Evolutionary conservation across 2,797 vertebrate genomes (phyloP), one percentile per base, ranked within the genome.

Genomic region (Rhabdophis nuchalis): DNA sequence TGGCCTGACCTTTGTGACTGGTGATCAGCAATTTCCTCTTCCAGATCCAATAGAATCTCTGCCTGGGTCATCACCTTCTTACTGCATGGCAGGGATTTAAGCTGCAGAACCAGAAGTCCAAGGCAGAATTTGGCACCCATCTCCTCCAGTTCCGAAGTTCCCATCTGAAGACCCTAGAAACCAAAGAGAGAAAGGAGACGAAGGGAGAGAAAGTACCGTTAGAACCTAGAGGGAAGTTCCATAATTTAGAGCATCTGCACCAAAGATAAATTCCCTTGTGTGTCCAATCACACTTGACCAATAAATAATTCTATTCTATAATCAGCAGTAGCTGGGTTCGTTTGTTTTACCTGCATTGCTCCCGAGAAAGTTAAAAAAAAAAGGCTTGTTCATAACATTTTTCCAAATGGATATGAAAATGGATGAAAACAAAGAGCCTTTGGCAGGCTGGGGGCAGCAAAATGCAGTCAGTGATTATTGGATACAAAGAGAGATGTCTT

Each of bases 91-190:
- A 96, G 58, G 0, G 96, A 96, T 93, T 98, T 98, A 86, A 97
- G 98, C 82, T 97, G 97, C 89, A 99, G 94, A 61, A 98, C 96
- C 64, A 99, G 96, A 82, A 99, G 97, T 90, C 98, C 98, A 91
- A 98, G 97, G 96, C 99, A 99, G 95, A 99, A 99, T 94, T 98
- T 98, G 94, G 97, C 93, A 25, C 99, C 99, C 98, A 98, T 98
- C 95, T 99, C 99, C 93, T 99, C 98, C 94, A 99, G 94, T 93
- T 99, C 98, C 58, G 95, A 94, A 0, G 98, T 99, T 89, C 99
- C 98, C 32, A 97, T 97, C 95, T 99, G 99, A 82, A 99, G 95
- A 41, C 98, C 99, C 99, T 99, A 96, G 16, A 64, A 1, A 58
- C 10, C 95, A 32, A 91, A 90, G 36, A 29, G 1, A 1, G 46